phyloP scores from a whole-genome alignment of 64 coral and sea anemone genomes.

The Dendronephthya gigantea region DNA sequence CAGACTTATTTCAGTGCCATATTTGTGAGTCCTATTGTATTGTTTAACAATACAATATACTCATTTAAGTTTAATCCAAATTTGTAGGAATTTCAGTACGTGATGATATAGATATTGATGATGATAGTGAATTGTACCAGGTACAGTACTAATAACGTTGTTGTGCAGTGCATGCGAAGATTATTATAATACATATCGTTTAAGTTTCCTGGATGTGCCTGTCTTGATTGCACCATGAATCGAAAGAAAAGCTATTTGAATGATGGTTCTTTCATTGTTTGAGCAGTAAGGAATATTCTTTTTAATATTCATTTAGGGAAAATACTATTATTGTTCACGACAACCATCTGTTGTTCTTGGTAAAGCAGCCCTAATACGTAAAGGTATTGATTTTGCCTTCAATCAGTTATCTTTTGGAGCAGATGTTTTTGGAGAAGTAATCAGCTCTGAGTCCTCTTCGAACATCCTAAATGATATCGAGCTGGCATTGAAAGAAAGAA shows the following conservation, averaged over 20 bases:
- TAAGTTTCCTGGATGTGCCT: not conserved
- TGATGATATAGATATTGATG: not conserved
- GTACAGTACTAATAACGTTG: not conserved
- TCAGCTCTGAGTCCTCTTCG: not conserved
- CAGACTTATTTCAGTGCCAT: no score
- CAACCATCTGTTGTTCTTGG: not conserved
- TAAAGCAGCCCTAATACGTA: not conserved
- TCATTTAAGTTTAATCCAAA: not conserved
- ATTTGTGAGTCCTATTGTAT: no score
- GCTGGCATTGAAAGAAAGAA: not conserved
- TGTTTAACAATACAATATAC: not conserved
- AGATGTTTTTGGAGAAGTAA: not conserved
- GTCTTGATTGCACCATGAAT: not conserved
- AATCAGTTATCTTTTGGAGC: not conserved
- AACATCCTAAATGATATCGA: not conserved
- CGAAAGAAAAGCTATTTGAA: not conserved
- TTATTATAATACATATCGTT: no score
- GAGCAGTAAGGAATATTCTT: not conserved
- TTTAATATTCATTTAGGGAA: not conserved
- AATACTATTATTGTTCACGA: not conserved
- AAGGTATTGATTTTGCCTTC: slow-evolving; percentile 18
- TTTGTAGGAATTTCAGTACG: not conserved
- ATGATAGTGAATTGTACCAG: not conserved
- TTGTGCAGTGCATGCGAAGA: no score
- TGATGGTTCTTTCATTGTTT: not conserved